A percentile compares a stretch with the other conserved stretches of the same genome.
These are phyloP conservation scores for Talpa occidentalis DNA, from an alignment of 2,113 vertebrate genomes.

Conservation along the genomic window DNA sequence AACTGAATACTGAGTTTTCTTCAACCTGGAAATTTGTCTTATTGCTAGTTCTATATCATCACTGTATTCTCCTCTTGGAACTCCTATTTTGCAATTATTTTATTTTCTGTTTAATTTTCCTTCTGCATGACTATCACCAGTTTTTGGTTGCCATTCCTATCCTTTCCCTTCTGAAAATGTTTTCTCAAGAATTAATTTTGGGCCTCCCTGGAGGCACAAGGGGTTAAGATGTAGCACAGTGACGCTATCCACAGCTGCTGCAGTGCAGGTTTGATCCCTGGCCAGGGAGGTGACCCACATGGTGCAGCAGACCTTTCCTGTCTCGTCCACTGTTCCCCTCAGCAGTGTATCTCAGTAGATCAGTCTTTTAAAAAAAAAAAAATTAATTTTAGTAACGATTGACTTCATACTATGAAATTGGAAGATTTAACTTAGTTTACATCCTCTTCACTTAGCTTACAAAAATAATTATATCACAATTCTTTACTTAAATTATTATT, in stretches of 20 bases:
- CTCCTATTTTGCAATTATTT: background rate
- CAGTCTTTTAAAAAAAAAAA: too few species aligned
- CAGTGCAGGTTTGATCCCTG: too few species aligned
- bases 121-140: background rate
- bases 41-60: background rate
- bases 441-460: background rate
- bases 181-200: background rate
- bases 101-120: background rate
- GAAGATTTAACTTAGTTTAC: background rate
- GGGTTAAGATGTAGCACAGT: too few species aligned
- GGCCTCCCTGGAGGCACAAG: too few species aligned
- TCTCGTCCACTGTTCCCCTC: too few species aligned
- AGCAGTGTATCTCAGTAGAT: too few species aligned
- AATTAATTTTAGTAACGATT: constrained; percentile 15
- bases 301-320: too few species aligned
- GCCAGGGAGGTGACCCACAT: too few species aligned
- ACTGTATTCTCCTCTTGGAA: background rate
- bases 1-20: background rate
- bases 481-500: background rate
- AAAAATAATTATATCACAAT: background rate
- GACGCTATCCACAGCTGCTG: too few species aligned
- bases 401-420: background rate
- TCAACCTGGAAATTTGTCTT: background rate
- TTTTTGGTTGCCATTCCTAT: background rate
- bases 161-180: background rate